Evolutionary conservation across 2,113 vertebrate genomes (phyloP), one percentile per base, ranked within the genome.

Genomic region (Tautogolabrus adspersus): DNA sequence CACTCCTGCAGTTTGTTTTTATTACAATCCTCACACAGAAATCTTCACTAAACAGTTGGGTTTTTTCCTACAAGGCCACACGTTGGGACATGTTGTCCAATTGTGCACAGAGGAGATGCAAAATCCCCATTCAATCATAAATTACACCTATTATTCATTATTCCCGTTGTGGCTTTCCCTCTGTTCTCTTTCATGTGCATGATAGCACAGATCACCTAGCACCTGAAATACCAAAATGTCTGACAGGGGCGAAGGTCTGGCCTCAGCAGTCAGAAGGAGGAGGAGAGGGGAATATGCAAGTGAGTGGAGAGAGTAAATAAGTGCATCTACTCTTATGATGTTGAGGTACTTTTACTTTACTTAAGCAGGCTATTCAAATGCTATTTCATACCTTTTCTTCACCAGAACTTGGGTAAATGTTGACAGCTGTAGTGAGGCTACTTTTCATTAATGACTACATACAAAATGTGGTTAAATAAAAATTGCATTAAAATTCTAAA

Each of bases 41-140:
- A 92, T 78, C 72, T 77, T 72, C 72, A 40, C 83, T 61, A 79
- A 87, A 87, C 81, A 82, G 81, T 84, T 88, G 69, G 57, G 58
- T 78, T 3, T 34, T 51, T 19, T 49, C 46, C 38, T 68, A 47
- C 18, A 1, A 70, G 67, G 77, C 57, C 74, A 82, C 93, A 92
- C 49, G 92, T 88, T 42, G 34, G 49, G 79, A 82, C 91, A 73
- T 62, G 92, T 81, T 60, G 30, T 73, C 68, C 83, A 54, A 77
- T 76, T 84, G 80, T 87, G 84, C 76, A 72, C 77, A 66, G 77
- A 77, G 77, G 82, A 81, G 77, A 83, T 77, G 74, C 63, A 82
- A 91, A 91, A 87, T 90, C 86, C 88, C 86, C 82, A 87, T 86
- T 88, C 81, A 74, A 81, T 92, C 78, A 85, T 85, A 88, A 93